Base-by-base conservation (phyloP, 35 echinoderm and acorn worm species). In the Anneissia japonica region DNA sequence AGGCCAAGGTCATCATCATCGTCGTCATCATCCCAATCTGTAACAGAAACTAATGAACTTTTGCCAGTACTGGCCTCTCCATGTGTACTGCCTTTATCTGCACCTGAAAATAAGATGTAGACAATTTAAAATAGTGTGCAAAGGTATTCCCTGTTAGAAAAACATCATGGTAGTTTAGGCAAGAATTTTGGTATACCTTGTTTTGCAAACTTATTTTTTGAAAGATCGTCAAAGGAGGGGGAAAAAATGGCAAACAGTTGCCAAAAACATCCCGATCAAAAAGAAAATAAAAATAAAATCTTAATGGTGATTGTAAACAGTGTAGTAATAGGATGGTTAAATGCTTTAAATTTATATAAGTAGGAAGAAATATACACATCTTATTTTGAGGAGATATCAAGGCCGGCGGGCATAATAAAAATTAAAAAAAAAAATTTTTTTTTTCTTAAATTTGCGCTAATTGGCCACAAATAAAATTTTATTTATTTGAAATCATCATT, bases 21-120 rank as follows among this genome's bases (percentile, higher is more conserved):
- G 36, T 91, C 90, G 26, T 93, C 92, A 83, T 93, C 92, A 74
- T 94, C 92, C 90, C 90, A 87, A 41, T 94, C 92, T 0, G 92
- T 90, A 32, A 94, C 88, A 0, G 92, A 94, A 12, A 94, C 92
- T 0, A 87, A 33, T 12, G 92, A 94, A 77, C 84, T 94, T 51
- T 94, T 94, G 30, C 74, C 87, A 12, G 92, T 94, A 39, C 92
- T 88, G 32, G 46, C 78, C 82, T 79, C 89, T 43, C 37, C 38
- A 21, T 86, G 72, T 36, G 37, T 73, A 11, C 35, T 34, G 29
- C 12, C 73, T 26, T 72, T 72, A 36, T 73, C 46, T 72, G 32
- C 75, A 72, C 75, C 51, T 35, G 76, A 32, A 87, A 77, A 76
- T 80, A 45, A 55, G 30, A 32, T 80, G 3, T 19, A 80, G n/a